phyloP scores from a whole-genome alignment of 2,888 invertebrate species.

The Napeogenes sylphis region DNA sequence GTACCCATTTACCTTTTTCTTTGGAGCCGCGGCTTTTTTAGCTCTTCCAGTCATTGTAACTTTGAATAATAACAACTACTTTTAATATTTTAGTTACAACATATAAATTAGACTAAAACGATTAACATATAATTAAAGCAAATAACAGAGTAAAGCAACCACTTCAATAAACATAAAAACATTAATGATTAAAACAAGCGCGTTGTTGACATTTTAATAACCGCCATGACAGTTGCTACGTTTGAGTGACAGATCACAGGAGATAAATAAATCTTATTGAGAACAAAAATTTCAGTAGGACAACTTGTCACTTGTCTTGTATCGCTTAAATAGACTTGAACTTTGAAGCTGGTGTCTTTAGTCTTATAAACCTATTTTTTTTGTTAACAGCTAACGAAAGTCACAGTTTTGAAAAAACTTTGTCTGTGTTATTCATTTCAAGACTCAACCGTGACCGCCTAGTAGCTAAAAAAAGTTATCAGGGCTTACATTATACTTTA shows the following conservation, averaged over 20 bases:
- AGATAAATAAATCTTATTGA: background rate
- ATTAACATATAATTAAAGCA: conserved; percentile 1
- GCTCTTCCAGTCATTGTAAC: conserved; percentile 54
- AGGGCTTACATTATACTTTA: too few relatives aligned
- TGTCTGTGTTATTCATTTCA: too few relatives aligned
- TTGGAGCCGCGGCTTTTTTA: conserved; percentile 60
- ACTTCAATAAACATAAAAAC: conserved; percentile 10
- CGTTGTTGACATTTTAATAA: conserved; percentile 18
- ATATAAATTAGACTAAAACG: conserved; percentile 8
- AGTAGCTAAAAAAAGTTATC: too few relatives aligned
- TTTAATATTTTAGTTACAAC: conserved; percentile 11
- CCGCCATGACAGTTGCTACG: conserved; percentile 8
- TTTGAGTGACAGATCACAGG: background rate
- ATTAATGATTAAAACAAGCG: conserved; percentile 9
- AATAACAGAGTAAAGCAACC: background rate
- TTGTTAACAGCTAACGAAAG: too few relatives aligned
- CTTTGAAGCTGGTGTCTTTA: too few relatives aligned
- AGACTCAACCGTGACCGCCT: too few relatives aligned
- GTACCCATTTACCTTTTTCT: conserved; percentile 67
- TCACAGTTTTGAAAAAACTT: too few relatives aligned
- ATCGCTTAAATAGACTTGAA: too few relatives aligned
- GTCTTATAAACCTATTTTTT: too few relatives aligned
- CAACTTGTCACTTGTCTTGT: too few relatives aligned
- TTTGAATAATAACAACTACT: conserved; percentile 11
- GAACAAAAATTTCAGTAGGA: too few relatives aligned